Percentiles rank a stretch among this genome's conserved stretches.
Conservation (phyloP, 1,140 invertebrate species). For the Drosophila virilis region DNA sequence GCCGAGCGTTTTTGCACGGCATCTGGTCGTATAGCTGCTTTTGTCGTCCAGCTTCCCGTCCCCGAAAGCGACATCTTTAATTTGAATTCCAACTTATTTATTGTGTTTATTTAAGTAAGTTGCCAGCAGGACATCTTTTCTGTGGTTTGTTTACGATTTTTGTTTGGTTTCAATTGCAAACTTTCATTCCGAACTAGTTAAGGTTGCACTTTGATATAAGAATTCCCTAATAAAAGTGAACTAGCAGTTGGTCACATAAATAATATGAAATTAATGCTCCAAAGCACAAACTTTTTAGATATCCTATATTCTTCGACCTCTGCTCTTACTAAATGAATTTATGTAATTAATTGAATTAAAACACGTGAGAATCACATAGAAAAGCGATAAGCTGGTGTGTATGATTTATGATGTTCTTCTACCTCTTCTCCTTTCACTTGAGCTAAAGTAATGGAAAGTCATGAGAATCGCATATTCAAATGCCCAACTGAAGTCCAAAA, state of each 20-base stretch:
- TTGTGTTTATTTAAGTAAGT: conserved; percentile 38
- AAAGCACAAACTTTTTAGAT: too few species aligned
- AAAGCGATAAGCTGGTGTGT: not conserved
- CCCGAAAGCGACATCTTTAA: conserved; percentile 51
- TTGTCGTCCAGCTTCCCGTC: too few species aligned
- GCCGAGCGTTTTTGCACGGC: conserved; percentile 62
- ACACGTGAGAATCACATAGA: not conserved
- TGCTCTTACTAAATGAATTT: not conserved
- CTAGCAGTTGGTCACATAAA: not conserved
- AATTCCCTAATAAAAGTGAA: not conserved
- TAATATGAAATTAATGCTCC: not conserved
- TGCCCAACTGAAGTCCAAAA: too few species aligned
- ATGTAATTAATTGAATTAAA: too few species aligned
- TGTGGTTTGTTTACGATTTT: conserved; percentile 4
- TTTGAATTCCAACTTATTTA: conserved; percentile 70
- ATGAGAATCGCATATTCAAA: too few species aligned
- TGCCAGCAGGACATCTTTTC: conserved; percentile 7
- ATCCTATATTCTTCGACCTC: not conserved
- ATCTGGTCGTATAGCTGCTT: conserved; percentile 55
- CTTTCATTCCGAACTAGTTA: conserved; percentile 8
- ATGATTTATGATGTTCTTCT: too few species aligned
- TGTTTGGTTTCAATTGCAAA: conserved; percentile 28
- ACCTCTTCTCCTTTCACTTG: too few species aligned
- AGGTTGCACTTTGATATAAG: not conserved
- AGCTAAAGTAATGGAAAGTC: too few species aligned